phyloP scores from a whole-genome alignment of 2,113 vertebrate genomes.

The Pipra filicauda region DNA sequence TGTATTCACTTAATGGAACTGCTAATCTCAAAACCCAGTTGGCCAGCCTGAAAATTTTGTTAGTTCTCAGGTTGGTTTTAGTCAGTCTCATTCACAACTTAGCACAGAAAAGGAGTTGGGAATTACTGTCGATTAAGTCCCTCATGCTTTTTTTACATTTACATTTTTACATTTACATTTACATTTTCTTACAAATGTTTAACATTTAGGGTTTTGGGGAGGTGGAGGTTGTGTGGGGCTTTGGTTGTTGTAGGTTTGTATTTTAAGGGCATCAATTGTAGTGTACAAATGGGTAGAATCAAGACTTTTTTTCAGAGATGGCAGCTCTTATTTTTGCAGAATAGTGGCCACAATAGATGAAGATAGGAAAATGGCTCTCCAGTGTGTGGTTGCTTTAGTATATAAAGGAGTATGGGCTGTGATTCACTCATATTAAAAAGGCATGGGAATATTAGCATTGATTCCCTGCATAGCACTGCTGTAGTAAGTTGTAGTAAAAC shows the following conservation, averaged over 20 bases:
- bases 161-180: too few relatives aligned
- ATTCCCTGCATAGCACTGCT: background rate
- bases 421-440: slow-evolving; percentile 29
- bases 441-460: background rate
- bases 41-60: background rate
- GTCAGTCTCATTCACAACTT: slow-evolving; percentile 21
- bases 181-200: background rate
- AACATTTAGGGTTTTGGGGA: fast-evolving
- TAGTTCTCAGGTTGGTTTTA: slow-evolving; percentile 26
- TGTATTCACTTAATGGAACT: background rate
- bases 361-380: background rate
- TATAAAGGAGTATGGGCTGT: background rate
- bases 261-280: background rate
- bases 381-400: background rate
- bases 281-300: background rate
- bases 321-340: background rate
- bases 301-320: background rate
- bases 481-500: slow-evolving; percentile 1
- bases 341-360: background rate
- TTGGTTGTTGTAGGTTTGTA: background rate
- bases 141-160: background rate
- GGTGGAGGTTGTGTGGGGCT: background rate
- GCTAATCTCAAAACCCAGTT: background rate
- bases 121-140: background rate
- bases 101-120: background rate